phyloP scores from a whole-genome alignment of 2,797 vertebrate species.

The Chaenodraco wilsoni region DNA sequence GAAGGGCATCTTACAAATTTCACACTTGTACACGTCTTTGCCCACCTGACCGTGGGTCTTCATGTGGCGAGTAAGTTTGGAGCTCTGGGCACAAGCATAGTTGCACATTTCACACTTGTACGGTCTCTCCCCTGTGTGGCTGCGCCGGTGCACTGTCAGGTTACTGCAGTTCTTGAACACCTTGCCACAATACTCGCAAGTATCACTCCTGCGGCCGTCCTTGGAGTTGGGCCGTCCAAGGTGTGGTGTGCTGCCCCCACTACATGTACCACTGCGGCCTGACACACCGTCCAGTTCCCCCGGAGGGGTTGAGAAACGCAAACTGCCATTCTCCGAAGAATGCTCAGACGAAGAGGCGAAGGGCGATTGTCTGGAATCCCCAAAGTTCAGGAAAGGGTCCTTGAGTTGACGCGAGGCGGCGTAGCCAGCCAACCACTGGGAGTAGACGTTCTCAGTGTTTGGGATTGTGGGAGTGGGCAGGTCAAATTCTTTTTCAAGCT shows the following conservation, averaged over 20 bases:
- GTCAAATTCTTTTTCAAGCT: constrained; percentile 99
- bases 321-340: constrained; percentile 98
- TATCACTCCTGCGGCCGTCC: constrained; percentile 98
- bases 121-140: constrained; percentile 99
- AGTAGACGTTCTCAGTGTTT: constrained; percentile 98
- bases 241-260: constrained; percentile 98
- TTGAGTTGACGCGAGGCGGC: constrained; percentile 99
- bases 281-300: constrained; percentile 98
- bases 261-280: constrained; percentile 97
- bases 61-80: constrained; percentile 99
- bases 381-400: constrained; percentile 99
- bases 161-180: constrained; percentile 99
- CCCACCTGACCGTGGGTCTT: constrained; percentile 99
- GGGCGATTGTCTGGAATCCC: constrained; percentile 99
- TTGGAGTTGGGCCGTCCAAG: constrained; percentile 98
- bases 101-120: constrained; percentile 99
- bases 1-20: constrained; percentile 99
- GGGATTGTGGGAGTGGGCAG: constrained; percentile 96
- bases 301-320: constrained; percentile 98
- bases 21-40: constrained; percentile 99
- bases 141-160: constrained; percentile 99
- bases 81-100: constrained; percentile 99
- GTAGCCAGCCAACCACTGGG: constrained; percentile 98
- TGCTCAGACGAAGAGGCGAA: constrained; percentile 99
- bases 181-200: constrained; percentile 99